Evolutionary conservation across 2,888 invertebrate genomes (phyloP).

Genomic region (Andrena hattorfiana): DNA sequence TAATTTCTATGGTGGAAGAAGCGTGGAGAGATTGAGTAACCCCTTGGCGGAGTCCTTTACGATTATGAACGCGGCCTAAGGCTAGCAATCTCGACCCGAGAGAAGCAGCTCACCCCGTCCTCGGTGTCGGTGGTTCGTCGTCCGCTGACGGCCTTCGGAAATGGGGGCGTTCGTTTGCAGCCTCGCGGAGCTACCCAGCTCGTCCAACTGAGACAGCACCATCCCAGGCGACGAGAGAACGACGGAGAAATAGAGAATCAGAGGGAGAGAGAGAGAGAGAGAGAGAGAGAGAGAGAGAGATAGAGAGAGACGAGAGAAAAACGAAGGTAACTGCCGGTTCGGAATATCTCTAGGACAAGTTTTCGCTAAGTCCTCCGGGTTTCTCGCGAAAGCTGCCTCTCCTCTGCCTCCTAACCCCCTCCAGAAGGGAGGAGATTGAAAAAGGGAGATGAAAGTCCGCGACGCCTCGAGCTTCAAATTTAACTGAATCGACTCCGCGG

Average conservation of each 20-base stretch:
- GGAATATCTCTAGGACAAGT: conserved; percentile 39
- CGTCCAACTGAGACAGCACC: conserved; percentile 28
- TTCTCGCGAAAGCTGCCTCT: conserved; percentile 5
- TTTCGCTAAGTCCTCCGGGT: conserved; percentile 36
- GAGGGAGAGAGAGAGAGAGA: conserved; percentile 15
- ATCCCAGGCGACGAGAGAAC: conserved; percentile 3
- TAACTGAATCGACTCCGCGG: conserved; percentile 20
- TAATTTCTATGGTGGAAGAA: background rate
- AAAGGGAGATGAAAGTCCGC: conserved; percentile 19
- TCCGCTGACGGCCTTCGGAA: conserved; percentile 79
- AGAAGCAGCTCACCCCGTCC: conserved; percentile 79
- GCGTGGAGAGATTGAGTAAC: conserved; percentile 1
- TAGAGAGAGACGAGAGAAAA: conserved; percentile 30
- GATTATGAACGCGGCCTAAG: conserved; percentile 57
- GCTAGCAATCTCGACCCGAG: conserved; percentile 41
- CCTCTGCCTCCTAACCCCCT: background rate
- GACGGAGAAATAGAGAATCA: conserved; percentile 21
- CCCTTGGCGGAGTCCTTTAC: conserved; percentile 9
- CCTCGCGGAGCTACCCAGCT: conserved; percentile 54
- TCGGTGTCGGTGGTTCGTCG: conserved; percentile 79
- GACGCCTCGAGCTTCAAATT: background rate
- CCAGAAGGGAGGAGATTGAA: background rate
- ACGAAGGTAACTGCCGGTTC: conserved; percentile 43
- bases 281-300: background rate
- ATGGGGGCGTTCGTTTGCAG: conserved; percentile 77